phyloP scores from a whole-genome alignment of 2,113 vertebrate genomes.

The Raphicerus campestris region DNA sequence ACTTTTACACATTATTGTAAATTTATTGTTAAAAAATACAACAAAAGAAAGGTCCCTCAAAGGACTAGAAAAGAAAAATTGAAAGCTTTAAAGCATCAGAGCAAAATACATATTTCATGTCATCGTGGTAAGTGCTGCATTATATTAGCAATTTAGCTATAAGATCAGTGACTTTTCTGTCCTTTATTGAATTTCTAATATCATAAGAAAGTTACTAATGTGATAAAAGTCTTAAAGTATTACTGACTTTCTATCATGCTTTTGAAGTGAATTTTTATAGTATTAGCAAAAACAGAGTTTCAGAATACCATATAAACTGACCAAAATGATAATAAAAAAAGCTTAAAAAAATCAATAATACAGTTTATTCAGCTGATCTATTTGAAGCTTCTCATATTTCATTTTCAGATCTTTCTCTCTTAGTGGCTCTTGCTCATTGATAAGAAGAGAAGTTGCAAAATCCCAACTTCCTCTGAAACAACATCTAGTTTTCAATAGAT shows the following conservation, averaged over 20 bases:
- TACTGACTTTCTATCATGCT: constrained; percentile 76
- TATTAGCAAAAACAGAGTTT: constrained; percentile 73
- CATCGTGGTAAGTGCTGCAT: constrained; percentile 58
- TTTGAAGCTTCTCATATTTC: constrained; percentile 36
- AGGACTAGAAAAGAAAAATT: constrained; percentile 30
- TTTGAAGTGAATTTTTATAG: constrained; percentile 79
- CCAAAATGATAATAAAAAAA: constrained; percentile 63
- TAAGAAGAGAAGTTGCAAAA: not conserved
- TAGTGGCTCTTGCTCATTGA: not conserved
- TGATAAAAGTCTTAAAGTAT: constrained; percentile 75
- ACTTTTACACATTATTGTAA: constrained; percentile 49
- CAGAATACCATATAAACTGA: constrained; percentile 64
- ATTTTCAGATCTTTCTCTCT: constrained; percentile 15
- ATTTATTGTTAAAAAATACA: constrained; percentile 39
- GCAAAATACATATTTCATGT: constrained; percentile 71
- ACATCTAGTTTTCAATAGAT: not conserved
- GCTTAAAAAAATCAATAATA: constrained; percentile 56
- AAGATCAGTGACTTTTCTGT: constrained; percentile 73
- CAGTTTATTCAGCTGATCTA: constrained; percentile 32
- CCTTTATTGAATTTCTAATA: constrained; percentile 72
- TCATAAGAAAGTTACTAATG: constrained; percentile 75
- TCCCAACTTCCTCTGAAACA: not conserved
- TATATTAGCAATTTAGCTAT: constrained; percentile 69
- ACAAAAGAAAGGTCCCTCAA: not conserved
- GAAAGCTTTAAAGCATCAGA: constrained; percentile 51